Percentiles rank a stretch among this genome's conserved stretches.
These are phyloP conservation scores for Cephus nigrinus DNA, from an alignment of 2,888 invertebrate species.

Conservation along the genomic window DNA sequence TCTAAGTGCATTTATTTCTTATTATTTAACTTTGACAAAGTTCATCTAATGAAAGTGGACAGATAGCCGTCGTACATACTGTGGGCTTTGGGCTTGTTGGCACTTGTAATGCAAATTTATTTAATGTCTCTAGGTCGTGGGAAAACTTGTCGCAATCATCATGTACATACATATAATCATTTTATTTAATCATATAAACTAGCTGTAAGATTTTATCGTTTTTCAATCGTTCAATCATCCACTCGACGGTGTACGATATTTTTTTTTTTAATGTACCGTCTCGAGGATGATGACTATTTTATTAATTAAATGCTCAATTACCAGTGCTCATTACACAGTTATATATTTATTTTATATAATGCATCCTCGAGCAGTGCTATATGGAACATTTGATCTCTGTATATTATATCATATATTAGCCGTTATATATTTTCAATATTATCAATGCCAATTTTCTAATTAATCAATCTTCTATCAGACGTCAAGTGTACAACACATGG, in stretches of 20 bases:
- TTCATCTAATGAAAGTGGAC: background rate
- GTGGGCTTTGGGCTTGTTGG: background rate
- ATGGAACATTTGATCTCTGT: constrained; percentile 3
- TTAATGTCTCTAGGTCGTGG: background rate
- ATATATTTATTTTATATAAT: background rate
- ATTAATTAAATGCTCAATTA: background rate
- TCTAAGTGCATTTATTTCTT: background rate
- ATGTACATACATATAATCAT: background rate
- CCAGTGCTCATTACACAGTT: background rate
- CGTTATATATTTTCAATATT: constrained; percentile 11
- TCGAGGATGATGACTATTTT: background rate
- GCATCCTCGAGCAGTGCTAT: constrained; percentile 17
- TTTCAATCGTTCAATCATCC: background rate
- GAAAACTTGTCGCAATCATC: background rate
- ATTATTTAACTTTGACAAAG: background rate
- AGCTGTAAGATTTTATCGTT: background rate
- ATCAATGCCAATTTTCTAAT: constrained; percentile 15
- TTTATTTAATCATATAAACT: background rate
- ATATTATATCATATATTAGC: background rate
- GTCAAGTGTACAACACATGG: constrained; percentile 82
- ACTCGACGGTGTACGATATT: background rate
- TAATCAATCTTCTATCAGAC: constrained; percentile 68
- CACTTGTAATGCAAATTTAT: background rate
- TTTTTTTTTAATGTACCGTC: background rate
- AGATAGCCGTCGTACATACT: background rate